Base-by-base conservation (phyloP, 2,888 invertebrate species). In the Callosobruchus maculatus region DNA sequence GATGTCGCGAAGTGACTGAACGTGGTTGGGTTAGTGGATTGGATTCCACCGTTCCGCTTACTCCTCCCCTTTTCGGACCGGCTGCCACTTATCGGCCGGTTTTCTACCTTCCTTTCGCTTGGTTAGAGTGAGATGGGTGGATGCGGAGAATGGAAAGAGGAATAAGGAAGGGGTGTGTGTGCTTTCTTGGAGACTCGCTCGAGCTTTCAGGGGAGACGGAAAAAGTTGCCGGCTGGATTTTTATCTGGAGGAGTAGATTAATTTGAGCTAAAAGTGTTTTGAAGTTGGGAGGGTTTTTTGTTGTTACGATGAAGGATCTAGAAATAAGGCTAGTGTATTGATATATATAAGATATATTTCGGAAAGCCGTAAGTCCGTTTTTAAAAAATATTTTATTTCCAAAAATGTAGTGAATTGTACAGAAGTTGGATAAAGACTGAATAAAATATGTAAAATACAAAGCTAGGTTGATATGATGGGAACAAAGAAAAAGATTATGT, bases 1-100 rank as follows among this genome's bases (percentile, higher is more conserved):
- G 49, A 49, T 13, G 49, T 49, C 71, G 81, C 81, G 81, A 75
- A 77, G 77, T 75, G 78, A 85, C 85, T 84, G 82, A 82, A 82
- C 82, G 81, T 81, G 82, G 81, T 79, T 80, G 81, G 80, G 79
- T 83, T 82, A 82, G 83, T 82, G 83, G 83, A 81, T 80, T 80
- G 80, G 80, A 80, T 79, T 82, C 81, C 78, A 80, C 81, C 82
- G 80, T 79, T 78, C 80, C n/a, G 26, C 83, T 82, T 79, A 84
- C 86, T 86, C 85, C 86, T 84, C 86, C 86, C 85, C 84, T 82
- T n/a, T 84, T 82, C 78, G 78, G 82, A 80, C 81, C 81, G 84
- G 84, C 82, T 82, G 82, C 83, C 82, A 83, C 83, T 84, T 83
- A 84, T 84, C 85, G 82, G 80, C 82, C 81, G 80, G 81, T 81